Conservation (phyloP, 2,888 invertebrate species). For the Acrobasis consociella region DNA sequence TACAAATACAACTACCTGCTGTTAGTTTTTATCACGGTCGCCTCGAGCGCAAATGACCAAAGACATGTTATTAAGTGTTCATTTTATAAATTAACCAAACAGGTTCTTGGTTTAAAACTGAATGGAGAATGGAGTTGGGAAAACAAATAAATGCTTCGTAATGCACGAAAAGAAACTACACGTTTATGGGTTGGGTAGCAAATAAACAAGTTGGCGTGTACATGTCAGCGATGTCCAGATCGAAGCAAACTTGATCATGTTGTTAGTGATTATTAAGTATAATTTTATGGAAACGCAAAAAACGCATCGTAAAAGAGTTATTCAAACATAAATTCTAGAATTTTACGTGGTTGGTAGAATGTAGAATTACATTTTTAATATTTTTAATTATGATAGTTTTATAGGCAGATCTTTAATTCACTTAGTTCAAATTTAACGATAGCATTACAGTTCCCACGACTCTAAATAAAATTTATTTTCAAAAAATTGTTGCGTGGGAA, state of each 20-base stretch:
- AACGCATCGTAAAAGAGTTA: conserved; percentile 11
- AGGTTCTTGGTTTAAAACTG: conserved; percentile 43
- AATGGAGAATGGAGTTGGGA: conserved; percentile 21
- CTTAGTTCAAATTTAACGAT: neutral
- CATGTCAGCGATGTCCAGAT: conserved; percentile 9
- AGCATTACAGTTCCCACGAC: neutral
- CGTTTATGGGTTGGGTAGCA: conserved; percentile 3
- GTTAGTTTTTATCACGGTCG: conserved; percentile 51
- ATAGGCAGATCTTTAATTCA: neutral
- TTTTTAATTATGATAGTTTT: neutral
- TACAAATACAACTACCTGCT: conserved; percentile 50
- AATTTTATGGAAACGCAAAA: conserved; percentile 8
- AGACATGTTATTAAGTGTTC: conserved; percentile 58
- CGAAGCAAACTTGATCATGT: conserved; percentile 14
- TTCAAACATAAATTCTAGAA: neutral
- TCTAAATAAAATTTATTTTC: neutral
- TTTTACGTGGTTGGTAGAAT: no score
- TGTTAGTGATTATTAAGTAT: no score
- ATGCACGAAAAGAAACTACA: conserved; percentile 12
- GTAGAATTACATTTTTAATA: neutral
- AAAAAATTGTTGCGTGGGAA: neutral
- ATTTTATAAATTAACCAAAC: conserved; percentile 59
- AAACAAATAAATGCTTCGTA: conserved; percentile 25
- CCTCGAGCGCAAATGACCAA: conserved; percentile 49
- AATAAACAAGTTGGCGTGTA: neutral